phyloP scores from a whole-genome alignment of 2,888 invertebrate genomes.

The Dichetophora obliterata region DNA sequence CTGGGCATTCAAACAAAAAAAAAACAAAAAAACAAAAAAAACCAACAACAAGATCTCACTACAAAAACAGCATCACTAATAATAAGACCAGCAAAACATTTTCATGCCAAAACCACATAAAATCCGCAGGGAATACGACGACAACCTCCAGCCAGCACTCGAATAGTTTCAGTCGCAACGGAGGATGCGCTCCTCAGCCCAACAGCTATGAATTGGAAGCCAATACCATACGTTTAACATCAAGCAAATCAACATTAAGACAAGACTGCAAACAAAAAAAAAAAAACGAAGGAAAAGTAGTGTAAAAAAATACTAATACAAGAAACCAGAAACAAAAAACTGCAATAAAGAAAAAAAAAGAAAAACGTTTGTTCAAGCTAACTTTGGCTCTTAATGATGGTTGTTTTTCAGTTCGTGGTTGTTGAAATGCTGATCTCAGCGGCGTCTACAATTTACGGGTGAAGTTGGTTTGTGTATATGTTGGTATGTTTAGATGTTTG shows the following conservation, averaged over 20 bases:
- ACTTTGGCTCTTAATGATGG: constrained; percentile 28
- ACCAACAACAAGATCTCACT: background rate
- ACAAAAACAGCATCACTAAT: background rate
- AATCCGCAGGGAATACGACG: constrained; percentile 15
- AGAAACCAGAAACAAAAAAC: background rate
- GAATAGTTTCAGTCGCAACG: background rate
- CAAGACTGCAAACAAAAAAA: background rate
- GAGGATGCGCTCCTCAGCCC: background rate
- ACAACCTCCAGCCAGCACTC: background rate
- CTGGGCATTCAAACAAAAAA: constrained; percentile 38
- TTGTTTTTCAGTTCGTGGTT: constrained; percentile 25
- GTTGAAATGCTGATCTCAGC: constrained; percentile 25
- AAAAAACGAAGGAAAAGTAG: too few species aligned
- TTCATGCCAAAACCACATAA: background rate
- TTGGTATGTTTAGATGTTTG: background rate
- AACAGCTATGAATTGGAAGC: background rate
- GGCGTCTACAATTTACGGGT: background rate
- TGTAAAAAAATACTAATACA: background rate
- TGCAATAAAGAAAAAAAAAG: background rate
- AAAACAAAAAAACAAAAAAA: constrained; percentile 13
- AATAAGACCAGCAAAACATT: constrained; percentile 3
- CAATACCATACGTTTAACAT: background rate
- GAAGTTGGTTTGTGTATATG: background rate
- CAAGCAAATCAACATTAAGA: background rate
- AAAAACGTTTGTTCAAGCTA: background rate